These are phyloP conservation scores for Luperina nickerlii DNA, from an alignment of 2,888 invertebrate genomes.

Conservation along the genomic window DNA sequence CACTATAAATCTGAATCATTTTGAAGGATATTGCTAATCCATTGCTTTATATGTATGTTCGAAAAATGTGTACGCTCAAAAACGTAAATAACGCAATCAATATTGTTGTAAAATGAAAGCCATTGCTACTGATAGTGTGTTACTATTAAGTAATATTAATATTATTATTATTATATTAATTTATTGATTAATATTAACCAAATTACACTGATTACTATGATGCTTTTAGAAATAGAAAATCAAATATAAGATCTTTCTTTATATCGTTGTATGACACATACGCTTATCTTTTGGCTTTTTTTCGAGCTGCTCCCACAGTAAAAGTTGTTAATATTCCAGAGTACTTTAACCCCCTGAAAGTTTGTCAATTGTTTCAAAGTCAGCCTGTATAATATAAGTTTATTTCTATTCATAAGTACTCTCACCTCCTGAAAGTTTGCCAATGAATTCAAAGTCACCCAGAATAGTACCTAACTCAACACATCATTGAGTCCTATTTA, in stretches of 20 bases:
- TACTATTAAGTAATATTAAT: no score
- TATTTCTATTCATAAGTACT: not conserved
- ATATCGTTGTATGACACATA: not conserved
- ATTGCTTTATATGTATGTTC: no score
- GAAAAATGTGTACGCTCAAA: no score
- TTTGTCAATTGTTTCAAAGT: not conserved
- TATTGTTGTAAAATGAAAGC: no score
- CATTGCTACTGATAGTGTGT: no score
- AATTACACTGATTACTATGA: not conserved
- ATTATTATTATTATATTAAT: no score
- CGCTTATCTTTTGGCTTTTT: not conserved
- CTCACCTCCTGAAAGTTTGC: not conserved
- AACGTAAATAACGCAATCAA: no score
- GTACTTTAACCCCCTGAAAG: not conserved
- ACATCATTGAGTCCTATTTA: slow-evolving; percentile 22
- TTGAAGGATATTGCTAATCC: no score
- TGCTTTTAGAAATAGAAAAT: slow-evolving; percentile 7
- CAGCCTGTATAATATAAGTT: slow-evolving; percentile 5
- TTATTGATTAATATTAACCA: no score
- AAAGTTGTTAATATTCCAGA: not conserved
- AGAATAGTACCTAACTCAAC: slow-evolving; percentile 17
- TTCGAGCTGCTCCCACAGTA: no score
- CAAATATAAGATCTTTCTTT: not conserved
- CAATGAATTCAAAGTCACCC: not conserved
- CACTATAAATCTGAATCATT: no score